These are phyloP conservation scores for Amazona ochrocephala DNA, from an alignment of 2,797 vertebrate species.

Conservation along the genomic window DNA sequence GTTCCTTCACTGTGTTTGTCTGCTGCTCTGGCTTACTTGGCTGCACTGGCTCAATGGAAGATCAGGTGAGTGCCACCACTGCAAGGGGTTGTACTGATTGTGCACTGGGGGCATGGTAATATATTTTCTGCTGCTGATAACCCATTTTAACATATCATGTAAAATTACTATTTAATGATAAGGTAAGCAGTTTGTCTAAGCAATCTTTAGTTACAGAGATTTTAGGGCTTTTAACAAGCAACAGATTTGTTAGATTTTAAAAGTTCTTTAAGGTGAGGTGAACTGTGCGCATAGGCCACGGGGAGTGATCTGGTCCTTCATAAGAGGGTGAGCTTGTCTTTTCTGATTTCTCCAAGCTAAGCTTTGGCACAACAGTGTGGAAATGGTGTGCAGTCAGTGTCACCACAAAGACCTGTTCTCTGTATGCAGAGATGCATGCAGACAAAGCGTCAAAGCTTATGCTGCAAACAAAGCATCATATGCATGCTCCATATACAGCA, in stretches of 20 bases:
- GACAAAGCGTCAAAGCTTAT: neutral
- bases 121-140: neutral
- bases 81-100: neutral
- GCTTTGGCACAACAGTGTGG: neutral
- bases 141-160: rapidly evolving
- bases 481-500: neutral
- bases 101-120: rapidly evolving
- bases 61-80: neutral
- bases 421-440: neutral
- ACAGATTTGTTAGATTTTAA: neutral
- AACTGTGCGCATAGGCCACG: neutral
- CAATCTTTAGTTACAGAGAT: neutral
- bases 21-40: neutral
- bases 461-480: neutral
- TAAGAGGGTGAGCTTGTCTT: neutral
- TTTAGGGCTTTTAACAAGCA: neutral
- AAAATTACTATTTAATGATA: neutral
- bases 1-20: neutral
- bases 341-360: neutral
- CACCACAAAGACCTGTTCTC: neutral
- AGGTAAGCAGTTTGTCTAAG: neutral
- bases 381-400: neutral
- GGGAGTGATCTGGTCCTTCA: neutral
- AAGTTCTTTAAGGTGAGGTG: neutral
- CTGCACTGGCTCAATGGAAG: neutral